These are phyloP conservation scores for Calyptomena viridis DNA, from an alignment of 2,113 vertebrate genomes.

Conservation along the genomic window DNA sequence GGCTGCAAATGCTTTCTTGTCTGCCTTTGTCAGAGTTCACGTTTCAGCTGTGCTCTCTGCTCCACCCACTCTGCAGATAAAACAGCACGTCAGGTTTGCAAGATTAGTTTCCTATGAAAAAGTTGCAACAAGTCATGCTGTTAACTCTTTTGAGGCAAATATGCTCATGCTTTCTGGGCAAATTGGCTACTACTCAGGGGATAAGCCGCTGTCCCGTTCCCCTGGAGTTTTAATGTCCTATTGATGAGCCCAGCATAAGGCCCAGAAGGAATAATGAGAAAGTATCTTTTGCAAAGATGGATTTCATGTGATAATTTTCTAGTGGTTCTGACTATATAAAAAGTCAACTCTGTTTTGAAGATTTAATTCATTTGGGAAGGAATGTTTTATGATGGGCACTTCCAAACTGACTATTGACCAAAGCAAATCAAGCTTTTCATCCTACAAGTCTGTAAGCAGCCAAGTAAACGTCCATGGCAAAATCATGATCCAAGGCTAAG, in stretches of 20 bases:
- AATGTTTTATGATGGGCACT: background rate
- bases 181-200: background rate
- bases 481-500: background rate
- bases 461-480: background rate
- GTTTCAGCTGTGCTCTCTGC: constrained; percentile 66
- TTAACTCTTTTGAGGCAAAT: constrained; percentile 23
- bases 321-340: background rate
- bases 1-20: constrained; percentile 19
- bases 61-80: constrained; percentile 77
- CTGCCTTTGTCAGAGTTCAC: constrained; percentile 64
- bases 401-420: background rate
- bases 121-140: background rate
- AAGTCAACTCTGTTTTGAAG: background rate
- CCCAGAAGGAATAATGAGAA: background rate
- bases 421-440: background rate
- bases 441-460: background rate
- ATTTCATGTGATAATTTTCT: background rate
- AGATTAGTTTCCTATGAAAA: background rate
- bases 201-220: background rate
- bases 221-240: background rate
- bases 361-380: background rate
- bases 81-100: constrained; percentile 72
- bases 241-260: background rate
- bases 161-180: accelerated
- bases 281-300: background rate